Conservation (phyloP, 2,888 invertebrate species). For the Busseola fusca region DNA sequence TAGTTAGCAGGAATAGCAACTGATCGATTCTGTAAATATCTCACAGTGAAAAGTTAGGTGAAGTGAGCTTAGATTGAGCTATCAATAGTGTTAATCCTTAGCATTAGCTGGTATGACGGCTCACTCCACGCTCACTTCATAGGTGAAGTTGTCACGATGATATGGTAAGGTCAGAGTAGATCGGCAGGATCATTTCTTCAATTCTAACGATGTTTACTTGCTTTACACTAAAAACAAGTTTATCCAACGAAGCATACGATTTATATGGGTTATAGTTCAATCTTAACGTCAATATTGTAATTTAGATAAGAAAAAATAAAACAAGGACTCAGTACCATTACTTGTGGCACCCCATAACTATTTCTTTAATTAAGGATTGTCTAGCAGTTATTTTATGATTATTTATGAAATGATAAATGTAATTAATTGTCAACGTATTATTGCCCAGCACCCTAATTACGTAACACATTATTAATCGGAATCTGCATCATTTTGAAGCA, state of each 20-base stretch:
- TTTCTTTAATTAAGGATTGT: not conserved
- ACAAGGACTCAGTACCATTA: slow-evolving; percentile 1
- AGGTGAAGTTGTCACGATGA: too few relatives aligned
- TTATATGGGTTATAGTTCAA: not conserved
- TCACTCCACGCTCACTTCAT: too few relatives aligned
- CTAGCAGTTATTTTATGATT: not conserved
- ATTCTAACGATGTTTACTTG: not conserved
- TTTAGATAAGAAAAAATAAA: not conserved
- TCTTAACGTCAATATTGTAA: not conserved
- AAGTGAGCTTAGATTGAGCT: too few relatives aligned
- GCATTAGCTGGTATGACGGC: too few relatives aligned
- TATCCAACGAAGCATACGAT: not conserved
- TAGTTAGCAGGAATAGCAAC: not conserved
- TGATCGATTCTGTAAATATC: too few relatives aligned
- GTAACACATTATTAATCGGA: too few relatives aligned
- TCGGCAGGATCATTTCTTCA: not conserved
- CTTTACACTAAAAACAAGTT: not conserved
- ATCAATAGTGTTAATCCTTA: too few relatives aligned
- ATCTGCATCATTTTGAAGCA: too few relatives aligned
- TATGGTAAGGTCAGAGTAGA: too few relatives aligned
- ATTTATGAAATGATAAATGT: not conserved
- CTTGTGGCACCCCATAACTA: slow-evolving; percentile 20
- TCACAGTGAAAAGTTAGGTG: too few relatives aligned
- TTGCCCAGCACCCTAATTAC: too few relatives aligned
- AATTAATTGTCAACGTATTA: not conserved